Percentiles rank a stretch among this genome's conserved stretches.
Evolutionary conservation across 2,113 vertebrate species (phyloP).

Genomic region (Epinephelus lanceolatus): DNA sequence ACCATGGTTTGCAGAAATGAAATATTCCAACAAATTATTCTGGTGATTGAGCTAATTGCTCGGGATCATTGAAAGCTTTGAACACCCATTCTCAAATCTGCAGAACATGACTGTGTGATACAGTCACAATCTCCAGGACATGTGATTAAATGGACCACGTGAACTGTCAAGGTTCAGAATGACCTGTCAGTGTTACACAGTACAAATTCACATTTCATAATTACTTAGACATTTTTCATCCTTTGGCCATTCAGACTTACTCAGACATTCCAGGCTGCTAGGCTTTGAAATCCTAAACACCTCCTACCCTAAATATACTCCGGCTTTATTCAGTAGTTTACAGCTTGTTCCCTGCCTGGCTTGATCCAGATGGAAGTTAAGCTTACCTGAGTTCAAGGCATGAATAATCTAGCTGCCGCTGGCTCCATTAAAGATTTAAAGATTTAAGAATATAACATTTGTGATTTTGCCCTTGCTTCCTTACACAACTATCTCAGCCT

Average conservation of each 20-base stretch:
- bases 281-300: slow-evolving; percentile 18
- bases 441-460: slow-evolving; percentile 17
- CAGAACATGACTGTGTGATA: neutral
- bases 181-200: neutral
- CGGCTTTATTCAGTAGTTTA: slow-evolving; percentile 7
- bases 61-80: neutral
- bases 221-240: neutral
- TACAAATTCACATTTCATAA: neutral
- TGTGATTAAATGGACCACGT: neutral
- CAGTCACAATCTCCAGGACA: neutral
- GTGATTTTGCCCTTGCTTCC: neutral
- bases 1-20: too few species aligned
- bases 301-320: slow-evolving; percentile 1
- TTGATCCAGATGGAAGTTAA: slow-evolving; percentile 28
- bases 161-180: neutral
- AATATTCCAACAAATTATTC: too few species aligned
- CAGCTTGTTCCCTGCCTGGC: neutral
- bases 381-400: slow-evolving; percentile 21
- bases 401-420: slow-evolving; percentile 31
- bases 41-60: too few species aligned
- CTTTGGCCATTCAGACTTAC: neutral
- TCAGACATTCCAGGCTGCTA: neutral
- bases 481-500: neutral
- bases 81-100: too few species aligned
- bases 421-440: slow-evolving; percentile 39